Conservation (phyloP, 2,113 vertebrate species). For the Glaucidium brasilianum region DNA sequence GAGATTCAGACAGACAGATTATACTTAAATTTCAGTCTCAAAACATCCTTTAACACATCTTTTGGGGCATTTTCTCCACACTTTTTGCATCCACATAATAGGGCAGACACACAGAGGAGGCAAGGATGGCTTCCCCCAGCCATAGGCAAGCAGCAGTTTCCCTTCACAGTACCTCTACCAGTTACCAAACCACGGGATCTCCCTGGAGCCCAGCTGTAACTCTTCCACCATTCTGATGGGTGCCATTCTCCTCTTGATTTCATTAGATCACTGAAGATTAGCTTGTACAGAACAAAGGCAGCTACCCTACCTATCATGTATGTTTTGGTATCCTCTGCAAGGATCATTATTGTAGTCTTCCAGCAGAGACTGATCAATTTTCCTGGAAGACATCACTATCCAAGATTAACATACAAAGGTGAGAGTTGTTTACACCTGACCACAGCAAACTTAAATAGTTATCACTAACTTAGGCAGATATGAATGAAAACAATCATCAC, state of each 20-base stretch:
- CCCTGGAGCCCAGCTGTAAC: background rate
- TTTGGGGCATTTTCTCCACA: background rate
- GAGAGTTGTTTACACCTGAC: background rate
- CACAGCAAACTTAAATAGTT: background rate
- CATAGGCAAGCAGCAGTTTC: rapidly evolving
- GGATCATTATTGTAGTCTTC: background rate
- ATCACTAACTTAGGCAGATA: background rate
- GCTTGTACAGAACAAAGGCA: background rate
- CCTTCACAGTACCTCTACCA: background rate
- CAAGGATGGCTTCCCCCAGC: background rate
- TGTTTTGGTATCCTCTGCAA: background rate
- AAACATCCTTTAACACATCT: background rate
- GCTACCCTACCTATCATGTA: background rate
- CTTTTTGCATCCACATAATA: background rate
- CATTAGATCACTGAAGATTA: background rate
- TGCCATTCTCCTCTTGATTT: background rate
- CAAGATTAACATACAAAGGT: background rate
- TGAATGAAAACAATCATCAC: background rate
- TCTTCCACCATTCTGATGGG: background rate
- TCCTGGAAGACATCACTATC: background rate
- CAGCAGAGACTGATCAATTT: background rate
- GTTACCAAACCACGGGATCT: background rate
- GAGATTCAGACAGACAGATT: background rate
- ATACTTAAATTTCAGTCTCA: background rate
- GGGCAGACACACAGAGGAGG: background rate